These are phyloP conservation scores for Frankliniella intonsa DNA, from an alignment of 2,888 invertebrate genomes.

Conservation along the genomic window DNA sequence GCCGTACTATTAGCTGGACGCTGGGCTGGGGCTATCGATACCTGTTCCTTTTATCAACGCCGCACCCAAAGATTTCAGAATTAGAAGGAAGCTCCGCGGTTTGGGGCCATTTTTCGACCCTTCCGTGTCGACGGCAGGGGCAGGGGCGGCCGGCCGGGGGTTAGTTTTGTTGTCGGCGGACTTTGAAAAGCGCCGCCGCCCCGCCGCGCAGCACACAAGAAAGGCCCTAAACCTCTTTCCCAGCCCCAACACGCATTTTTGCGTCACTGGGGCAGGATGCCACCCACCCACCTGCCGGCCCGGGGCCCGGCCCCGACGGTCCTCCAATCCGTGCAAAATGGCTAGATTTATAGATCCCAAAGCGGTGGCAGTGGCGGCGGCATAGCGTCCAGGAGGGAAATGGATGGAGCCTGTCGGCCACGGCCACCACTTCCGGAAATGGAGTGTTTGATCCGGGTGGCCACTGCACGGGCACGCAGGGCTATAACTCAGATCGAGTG, in stretches of 20 bases:
- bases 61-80: too few relatives aligned
- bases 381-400: neutral
- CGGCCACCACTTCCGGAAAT: slow-evolving; percentile 5
- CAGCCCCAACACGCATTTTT: neutral
- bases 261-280: neutral
- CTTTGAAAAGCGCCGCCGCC: too few relatives aligned
- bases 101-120: too few relatives aligned
- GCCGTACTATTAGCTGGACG: neutral
- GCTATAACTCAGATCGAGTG: neutral
- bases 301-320: neutral
- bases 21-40: neutral
- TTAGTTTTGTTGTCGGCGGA: too few relatives aligned
- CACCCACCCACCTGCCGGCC: slow-evolving; percentile 1
- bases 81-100: too few relatives aligned
- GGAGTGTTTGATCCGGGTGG: slow-evolving; percentile 5
- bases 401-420: neutral
- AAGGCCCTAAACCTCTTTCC: too few relatives aligned
- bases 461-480: neutral
- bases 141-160: too few relatives aligned
- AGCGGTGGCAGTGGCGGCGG: neutral
- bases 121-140: too few relatives aligned
- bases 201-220: too few relatives aligned
- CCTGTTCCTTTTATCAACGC: neutral
- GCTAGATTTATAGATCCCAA: neutral
- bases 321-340: slow-evolving; percentile 10